These are phyloP conservation scores for Idaea biselata DNA, from an alignment of 2,888 invertebrate species.

Conservation along the genomic window DNA sequence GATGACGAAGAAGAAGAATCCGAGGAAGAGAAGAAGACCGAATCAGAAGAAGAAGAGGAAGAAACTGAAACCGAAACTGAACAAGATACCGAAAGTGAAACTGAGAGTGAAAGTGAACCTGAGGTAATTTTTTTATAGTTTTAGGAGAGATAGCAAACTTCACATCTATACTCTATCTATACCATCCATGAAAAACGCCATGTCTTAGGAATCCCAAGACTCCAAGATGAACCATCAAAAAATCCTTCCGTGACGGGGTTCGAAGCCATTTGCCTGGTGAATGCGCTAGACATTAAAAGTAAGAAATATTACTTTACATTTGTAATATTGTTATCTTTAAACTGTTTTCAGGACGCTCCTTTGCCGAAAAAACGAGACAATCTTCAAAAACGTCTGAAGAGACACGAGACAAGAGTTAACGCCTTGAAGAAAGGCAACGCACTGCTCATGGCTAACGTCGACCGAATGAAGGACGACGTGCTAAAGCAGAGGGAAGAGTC, in stretches of 20 bases:
- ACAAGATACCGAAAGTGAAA: constrained; percentile 84
- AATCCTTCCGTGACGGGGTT: too few relatives aligned
- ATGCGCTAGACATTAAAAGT: too few relatives aligned
- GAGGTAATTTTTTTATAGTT: constrained; percentile 65
- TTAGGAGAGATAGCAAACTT: too few relatives aligned
- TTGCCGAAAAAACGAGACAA: constrained; percentile 84
- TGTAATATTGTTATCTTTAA: too few relatives aligned
- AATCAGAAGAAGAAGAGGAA: constrained; percentile 78
- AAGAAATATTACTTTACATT: too few relatives aligned
- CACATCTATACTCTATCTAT: too few relatives aligned
- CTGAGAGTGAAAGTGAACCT: constrained; percentile 84
- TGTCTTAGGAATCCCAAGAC: too few relatives aligned
- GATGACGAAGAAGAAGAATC: constrained; percentile 81
- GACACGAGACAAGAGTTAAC: constrained; percentile 88
- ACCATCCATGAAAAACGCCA: too few relatives aligned
- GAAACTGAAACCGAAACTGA: constrained; percentile 82
- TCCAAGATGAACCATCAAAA: too few relatives aligned
- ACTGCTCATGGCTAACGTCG: constrained; percentile 92
- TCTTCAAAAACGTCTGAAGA: constrained; percentile 83
- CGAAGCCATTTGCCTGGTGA: too few relatives aligned
- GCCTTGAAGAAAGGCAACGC: constrained; percentile 94
- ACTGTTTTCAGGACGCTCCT: constrained; percentile 81
- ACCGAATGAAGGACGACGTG: constrained; percentile 91
- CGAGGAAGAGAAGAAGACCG: constrained; percentile 79
- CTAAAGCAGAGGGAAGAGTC: constrained; percentile 91